These are phyloP conservation scores for Chromoteleia sp. DNA, from an alignment of 2,888 invertebrate species.

Conservation along the genomic window DNA sequence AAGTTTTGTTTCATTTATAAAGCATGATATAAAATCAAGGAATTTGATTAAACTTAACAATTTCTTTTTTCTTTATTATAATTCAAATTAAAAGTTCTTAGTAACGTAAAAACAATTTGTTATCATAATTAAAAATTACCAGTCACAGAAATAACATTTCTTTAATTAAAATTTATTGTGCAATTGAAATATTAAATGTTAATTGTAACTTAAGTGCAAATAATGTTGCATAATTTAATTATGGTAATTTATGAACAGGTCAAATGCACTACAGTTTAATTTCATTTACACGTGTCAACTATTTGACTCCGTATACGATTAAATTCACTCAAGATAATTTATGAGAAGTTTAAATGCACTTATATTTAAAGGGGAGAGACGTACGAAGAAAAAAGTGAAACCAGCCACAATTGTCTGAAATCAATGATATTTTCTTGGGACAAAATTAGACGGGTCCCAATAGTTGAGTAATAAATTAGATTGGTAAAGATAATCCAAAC, in stretches of 20 bases:
- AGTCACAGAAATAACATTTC: background rate
- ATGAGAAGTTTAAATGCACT: slow-evolving; percentile 3
- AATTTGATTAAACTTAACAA: too few species aligned
- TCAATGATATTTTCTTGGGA: slow-evolving; percentile 1
- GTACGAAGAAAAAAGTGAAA: background rate
- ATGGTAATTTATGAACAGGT: slow-evolving; percentile 3
- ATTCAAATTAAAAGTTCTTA: too few species aligned
- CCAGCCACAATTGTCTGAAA: background rate
- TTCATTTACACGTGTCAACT: slow-evolving; percentile 15
- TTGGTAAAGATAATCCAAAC: slow-evolving; percentile 83
- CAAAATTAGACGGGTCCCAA: slow-evolving; percentile 66
- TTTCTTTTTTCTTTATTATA: too few species aligned
- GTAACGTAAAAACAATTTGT: too few species aligned
- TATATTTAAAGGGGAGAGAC: background rate
- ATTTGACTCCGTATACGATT: slow-evolving; percentile 20
- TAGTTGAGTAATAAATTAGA: slow-evolving; percentile 83
- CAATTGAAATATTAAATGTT: background rate
- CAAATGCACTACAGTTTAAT: slow-evolving; percentile 12
- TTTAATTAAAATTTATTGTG: background rate
- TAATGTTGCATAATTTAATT: slow-evolving; percentile 1
- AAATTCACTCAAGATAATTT: slow-evolving; percentile 26
- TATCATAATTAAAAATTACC: too few species aligned
- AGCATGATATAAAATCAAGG: too few species aligned
- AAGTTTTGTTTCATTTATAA: too few species aligned
- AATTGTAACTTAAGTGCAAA: background rate